Conservation (phyloP, 2,113 vertebrate species). For the Macrotus californicus region DNA sequence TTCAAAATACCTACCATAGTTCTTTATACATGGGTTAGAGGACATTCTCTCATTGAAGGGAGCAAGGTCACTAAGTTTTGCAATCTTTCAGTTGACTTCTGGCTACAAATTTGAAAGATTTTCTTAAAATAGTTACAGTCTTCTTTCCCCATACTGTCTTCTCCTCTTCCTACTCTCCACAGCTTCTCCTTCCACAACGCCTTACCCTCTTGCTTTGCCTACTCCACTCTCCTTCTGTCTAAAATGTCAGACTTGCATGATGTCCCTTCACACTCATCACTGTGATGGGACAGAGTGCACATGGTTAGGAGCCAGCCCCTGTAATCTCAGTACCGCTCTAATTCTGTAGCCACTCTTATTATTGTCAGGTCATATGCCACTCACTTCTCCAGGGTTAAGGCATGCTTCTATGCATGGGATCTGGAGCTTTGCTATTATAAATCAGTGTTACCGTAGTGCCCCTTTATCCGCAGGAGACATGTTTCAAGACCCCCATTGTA, state of each 20-base stretch:
- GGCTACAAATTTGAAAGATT: not conserved
- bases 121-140: not conserved
- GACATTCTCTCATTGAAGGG: not conserved
- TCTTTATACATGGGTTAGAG: not conserved
- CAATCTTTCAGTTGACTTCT: not conserved
- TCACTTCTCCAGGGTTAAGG: not conserved
- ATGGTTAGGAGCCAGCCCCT: not conserved
- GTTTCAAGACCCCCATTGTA: not conserved
- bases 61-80: not conserved
- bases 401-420: not conserved
- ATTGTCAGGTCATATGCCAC: too few relatives aligned
- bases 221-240: accelerated
- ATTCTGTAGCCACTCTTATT: not conserved
- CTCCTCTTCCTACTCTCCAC: not conserved
- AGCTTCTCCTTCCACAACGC: not conserved
- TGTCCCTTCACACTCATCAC: not conserved
- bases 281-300: accelerated
- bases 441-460: not conserved
- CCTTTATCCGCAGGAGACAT: too few relatives aligned
- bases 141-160: not conserved
- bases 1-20: not conserved
- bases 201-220: not conserved
- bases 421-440: not conserved
- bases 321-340: not conserved
- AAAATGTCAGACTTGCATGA: not conserved